A percentile compares a stretch with the other conserved stretches of the same genome.
Conservation (phyloP, 2,888 invertebrate species). For the Isoperla grammatica region DNA sequence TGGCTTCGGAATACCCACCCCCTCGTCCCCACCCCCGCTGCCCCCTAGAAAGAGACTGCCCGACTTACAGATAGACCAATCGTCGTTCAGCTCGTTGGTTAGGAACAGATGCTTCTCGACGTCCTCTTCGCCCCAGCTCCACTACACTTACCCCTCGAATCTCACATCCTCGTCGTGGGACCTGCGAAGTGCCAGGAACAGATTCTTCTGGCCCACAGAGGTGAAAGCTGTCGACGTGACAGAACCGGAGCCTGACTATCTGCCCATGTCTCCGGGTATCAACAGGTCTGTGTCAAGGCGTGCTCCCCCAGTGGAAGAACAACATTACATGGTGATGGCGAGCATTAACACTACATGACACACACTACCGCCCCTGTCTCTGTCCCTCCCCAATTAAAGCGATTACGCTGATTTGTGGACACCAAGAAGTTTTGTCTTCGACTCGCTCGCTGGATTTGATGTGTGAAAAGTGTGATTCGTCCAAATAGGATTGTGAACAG, state of each 20-base stretch:
- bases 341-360: slow-evolving; percentile 29
- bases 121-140: not conserved
- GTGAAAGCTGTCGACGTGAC: not conserved
- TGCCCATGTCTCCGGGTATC: slow-evolving; percentile 30
- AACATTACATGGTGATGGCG: slow-evolving; percentile 35
- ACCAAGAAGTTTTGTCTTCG: too few relatives aligned
- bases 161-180: not conserved
- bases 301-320: slow-evolving; percentile 21
- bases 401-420: too few relatives aligned
- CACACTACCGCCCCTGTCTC: too few relatives aligned
- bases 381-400: too few relatives aligned
- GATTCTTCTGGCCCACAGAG: not conserved
- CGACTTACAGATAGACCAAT: not conserved
- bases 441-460: too few relatives aligned
- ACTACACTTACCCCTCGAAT: not conserved
- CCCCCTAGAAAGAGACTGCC: slow-evolving; percentile 28
- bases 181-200: not conserved
- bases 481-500: too few relatives aligned
- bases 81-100: not conserved
- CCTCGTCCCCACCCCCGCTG: slow-evolving; percentile 29
- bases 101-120: not conserved
- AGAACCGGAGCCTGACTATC: slow-evolving; percentile 28
- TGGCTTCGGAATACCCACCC: slow-evolving; percentile 6
- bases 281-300: not conserved
- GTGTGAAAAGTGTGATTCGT: too few relatives aligned